Evolutionary conservation across 2,113 vertebrate genomes (phyloP), one percentile per base, ranked within the genome.

Genomic region (Orthonyx spaldingii): DNA sequence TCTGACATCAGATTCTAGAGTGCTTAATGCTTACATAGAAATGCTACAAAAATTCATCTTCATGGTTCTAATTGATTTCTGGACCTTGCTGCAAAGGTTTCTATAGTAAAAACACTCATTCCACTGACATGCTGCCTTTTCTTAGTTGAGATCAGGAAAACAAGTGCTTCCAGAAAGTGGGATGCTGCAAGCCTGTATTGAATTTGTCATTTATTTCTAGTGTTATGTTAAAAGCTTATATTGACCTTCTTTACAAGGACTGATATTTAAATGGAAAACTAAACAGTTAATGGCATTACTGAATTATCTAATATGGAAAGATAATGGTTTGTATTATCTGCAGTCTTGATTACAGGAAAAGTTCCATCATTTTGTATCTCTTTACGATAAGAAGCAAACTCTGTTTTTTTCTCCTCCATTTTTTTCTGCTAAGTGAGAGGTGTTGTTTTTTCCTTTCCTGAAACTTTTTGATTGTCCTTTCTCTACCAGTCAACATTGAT

Each of bases 171-270:
- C 80, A 95, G 89, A 78, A 93, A 95, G 90, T 80, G 64, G 59
- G 68, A 84, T 2, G 1, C 71, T 63, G 52, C 69, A 87, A 84
- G 27, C 35, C 42, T 82, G 3, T 83, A 97, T 94, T 90, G 57
- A 83, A 79, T 87, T 83, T 79, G 33, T 74, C 42, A 21, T 88
- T 88, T 82, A 50, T 75, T 89, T 84, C 56, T 47, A 66, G 44
- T 68, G 66, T 78, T 75, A 78, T 41, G 60, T 59, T 95, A 94
- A 97, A 96, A 93, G 90, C 92, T 84, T 93, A 5, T 87, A 89
- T 79, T 96, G 69, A 84, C 82, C 81, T 89, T 77, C 56, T 82
- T 27, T 71, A 22, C 27, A 50, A 76, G 57, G 46, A 59, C 57
- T 87, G 74, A 71, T 75, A 70, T 80, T 90, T 86, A 90, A 86